Evolutionary conservation across 2,797 vertebrate genomes (phyloP).

Genomic region (Myiothlypis coronata): DNA sequence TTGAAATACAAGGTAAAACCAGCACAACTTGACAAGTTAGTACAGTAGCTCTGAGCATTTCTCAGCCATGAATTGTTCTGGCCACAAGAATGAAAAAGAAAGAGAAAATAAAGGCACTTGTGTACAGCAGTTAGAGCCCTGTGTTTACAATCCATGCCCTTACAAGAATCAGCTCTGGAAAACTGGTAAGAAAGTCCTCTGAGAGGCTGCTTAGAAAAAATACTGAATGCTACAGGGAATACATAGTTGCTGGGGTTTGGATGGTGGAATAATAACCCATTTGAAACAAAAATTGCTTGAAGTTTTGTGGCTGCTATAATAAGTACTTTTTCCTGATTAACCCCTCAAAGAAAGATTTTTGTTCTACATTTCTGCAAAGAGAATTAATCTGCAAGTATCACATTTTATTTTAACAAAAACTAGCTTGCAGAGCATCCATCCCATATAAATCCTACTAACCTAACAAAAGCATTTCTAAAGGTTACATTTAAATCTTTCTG

Average conservation of each 20-base stretch:
- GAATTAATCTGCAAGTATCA: not conserved
- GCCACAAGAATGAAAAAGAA: not conserved
- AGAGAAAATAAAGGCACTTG: not conserved
- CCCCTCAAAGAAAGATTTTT: not conserved
- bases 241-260: rapidly evolving
- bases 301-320: not conserved
- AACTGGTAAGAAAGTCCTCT: not conserved
- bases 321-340: not conserved
- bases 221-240: not conserved
- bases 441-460: not conserved
- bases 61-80: not conserved
- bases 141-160: not conserved
- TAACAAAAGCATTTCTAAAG: not conserved
- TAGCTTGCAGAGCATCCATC: not conserved
- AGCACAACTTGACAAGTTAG: not conserved
- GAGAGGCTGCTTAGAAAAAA: not conserved
- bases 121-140: not conserved
- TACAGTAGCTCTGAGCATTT: not conserved
- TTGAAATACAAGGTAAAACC: not conserved
- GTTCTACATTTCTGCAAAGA: not conserved
- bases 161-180: not conserved
- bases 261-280: not conserved
- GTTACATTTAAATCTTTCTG: not conserved
- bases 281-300: not conserved
- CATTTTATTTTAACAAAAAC: not conserved